Base-by-base conservation (phyloP, 2,888 invertebrate genomes). In the Eremobia ochroleuca region DNA sequence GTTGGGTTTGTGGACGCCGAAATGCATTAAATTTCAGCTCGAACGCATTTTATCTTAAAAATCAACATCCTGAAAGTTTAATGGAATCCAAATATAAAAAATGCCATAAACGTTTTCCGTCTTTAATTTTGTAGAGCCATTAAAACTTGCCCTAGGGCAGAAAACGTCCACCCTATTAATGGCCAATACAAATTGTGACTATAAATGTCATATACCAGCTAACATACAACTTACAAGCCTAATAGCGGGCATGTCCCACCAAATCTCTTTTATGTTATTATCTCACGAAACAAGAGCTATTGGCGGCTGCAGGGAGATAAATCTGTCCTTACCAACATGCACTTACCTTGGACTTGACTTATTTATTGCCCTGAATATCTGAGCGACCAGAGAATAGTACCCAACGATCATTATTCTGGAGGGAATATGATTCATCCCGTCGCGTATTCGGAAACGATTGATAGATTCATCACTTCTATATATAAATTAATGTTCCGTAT, bases 321-420 rank as follows among this genome's bases (percentile, higher is more conserved):
- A 89, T 88, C 88, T 81, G 81, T 88, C 82, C 34, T 37, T 79
- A 81, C 65, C 65, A 81, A 72, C 81, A 73, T 79, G 73, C 83
- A 87, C 89, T 90, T 90, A 89, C 90, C 90, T 92, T 91, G 87
- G 85, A 87, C 90, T 90, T 91, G 92, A 90, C 89, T 91, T 93
- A 90, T 92, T 93, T 93, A 92, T 92, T 86, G 87, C 86, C 34
- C 83, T 85, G 88, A 90, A 90, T 89, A 90, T 89, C 90, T 88
- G 86, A 87, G 88, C 87, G 71, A 37, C 77, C 67, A 71, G 82
- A 85, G 83, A 75, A 77, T 77, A 79, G 70, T 70, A 76, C 72
- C 72, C 76, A 79, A 73, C 76, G 65, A 67, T 77, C 67, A 83
- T 88, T 87, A 84, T 81, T 76, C 73, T 79, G 81, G 61, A 79